Conservation (phyloP, 2,797 vertebrate species). For the Aplochiton taeniatus region DNA sequence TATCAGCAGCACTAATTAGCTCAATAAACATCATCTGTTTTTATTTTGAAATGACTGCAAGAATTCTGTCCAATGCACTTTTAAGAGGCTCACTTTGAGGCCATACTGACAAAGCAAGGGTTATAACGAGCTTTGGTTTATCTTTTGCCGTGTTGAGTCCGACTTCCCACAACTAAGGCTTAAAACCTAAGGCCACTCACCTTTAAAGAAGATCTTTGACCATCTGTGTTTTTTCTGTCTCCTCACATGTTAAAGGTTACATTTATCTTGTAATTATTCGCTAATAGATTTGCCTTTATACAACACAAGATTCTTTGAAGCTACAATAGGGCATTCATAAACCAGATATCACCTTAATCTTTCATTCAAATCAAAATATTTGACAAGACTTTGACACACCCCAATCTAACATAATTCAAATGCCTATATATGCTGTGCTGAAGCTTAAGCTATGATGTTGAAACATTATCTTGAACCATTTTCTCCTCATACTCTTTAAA, state of each 20-base stretch:
- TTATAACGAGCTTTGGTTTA: slow-evolving; percentile 50
- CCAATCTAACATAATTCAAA: too few species aligned
- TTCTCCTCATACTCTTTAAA: too few species aligned
- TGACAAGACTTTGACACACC: too few species aligned
- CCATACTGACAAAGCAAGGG: slow-evolving; percentile 4
- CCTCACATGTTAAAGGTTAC: slow-evolving; percentile 11
- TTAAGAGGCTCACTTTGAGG: neutral
- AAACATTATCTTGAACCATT: too few species aligned
- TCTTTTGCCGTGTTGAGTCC: slow-evolving; percentile 28
- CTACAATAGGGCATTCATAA: too few species aligned
- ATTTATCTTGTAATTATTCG: slow-evolving; percentile 1
- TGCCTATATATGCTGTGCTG: too few species aligned
- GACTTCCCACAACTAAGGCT: slow-evolving; percentile 45
- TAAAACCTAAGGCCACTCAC: slow-evolving; percentile 50
- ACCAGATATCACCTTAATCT: too few species aligned
- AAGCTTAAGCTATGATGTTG: too few species aligned
- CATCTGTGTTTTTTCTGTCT: slow-evolving; percentile 54
- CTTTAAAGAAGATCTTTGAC: slow-evolving; percentile 62
- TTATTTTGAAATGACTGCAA: neutral
- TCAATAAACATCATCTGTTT: neutral
- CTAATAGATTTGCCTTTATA: neutral
- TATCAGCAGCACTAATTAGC: slow-evolving; percentile 8
- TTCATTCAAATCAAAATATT: too few species aligned
- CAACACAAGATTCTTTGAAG: too few species aligned
- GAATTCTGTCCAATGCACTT: neutral